Base-by-base conservation (phyloP, 1,140 invertebrate species). In the Heliconius nattereri region DNA sequence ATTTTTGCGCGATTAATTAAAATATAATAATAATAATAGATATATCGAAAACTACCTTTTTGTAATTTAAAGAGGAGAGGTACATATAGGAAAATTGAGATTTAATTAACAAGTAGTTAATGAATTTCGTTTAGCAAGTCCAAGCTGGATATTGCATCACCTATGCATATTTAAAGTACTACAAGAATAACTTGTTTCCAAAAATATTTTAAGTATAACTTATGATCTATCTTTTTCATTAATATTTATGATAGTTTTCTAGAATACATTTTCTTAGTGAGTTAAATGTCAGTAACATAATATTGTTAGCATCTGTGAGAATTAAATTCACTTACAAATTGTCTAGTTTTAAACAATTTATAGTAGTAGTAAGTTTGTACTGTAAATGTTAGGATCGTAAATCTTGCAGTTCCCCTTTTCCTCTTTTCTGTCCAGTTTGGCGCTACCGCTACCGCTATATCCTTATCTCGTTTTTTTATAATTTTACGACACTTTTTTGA, bases 91-190 rank as follows among this genome's bases (percentile, higher is more conserved):
- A 23, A 57, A 57, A n/a, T 57, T 66, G 8, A 3, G 0, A 66
- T 66, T 66, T 29, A 11, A 13, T 13, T 66, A 66, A 26, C 26
- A 13, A 26, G 2, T 29, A 13, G 29, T 66, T 66, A 66, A 19
- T 66, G 3, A 66, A 66, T 71, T 40, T 29, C 40, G 45, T 52
- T 52, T 71, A 60, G 13, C 57, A 71, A 23, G 66, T 71, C 45
- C 49, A 45, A 66, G 35, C 75, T 71, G 76, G 76, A 71, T 77
- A 52, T 77, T 77, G 76, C 76, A 40, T 77, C 76, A 77, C 40
- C 45, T 40, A 71, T 71, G 66, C 76, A 77, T 77, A 77, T 71
- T 77, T 71, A 71, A 71, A 77, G 26, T 37, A 66, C 23, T 66
- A 66, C 60, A 66, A 26, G 60, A 29, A 66, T 66, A 66, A 66